Conservation (phyloP, 1,140 invertebrate genomes). For the Schmidtea mediterranea region DNA sequence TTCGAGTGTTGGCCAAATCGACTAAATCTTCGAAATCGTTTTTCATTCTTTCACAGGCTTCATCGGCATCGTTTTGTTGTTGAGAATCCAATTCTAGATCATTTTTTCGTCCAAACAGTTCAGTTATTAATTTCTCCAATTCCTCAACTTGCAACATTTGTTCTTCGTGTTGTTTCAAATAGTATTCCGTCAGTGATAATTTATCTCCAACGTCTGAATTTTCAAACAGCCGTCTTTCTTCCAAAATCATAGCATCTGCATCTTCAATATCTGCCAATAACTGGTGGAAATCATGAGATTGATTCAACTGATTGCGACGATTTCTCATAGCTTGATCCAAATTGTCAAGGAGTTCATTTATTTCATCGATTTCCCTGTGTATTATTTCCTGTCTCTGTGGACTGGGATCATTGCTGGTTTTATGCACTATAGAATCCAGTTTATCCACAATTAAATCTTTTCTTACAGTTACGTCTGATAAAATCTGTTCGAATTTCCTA, state of each 20-base stretch:
- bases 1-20: conserved; percentile 74
- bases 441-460: no score
- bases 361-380: conserved; percentile 62
- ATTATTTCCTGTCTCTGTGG: conserved; percentile 32
- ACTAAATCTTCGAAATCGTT: conserved; percentile 73
- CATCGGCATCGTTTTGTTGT: conserved; percentile 66
- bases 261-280: conserved; percentile 95
- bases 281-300: conserved; percentile 91
- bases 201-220: conserved; percentile 92
- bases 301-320: conserved; percentile 62
- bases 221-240: conserved; percentile 70
- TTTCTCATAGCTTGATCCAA: conserved; percentile 63
- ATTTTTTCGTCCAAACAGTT: background rate
- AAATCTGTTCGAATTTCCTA: background rate
- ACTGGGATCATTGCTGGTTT: no score
- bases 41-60: conserved; percentile 78
- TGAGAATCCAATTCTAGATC: conserved; percentile 41
- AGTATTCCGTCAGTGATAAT: conserved; percentile 80
- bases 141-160: conserved; percentile 21
- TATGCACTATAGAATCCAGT: no score
- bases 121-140: background rate
- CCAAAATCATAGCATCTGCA: conserved; percentile 91
- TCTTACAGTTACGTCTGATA: no score
- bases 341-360: conserved; percentile 73
- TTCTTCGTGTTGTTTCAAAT: conserved; percentile 86